Evolutionary conservation across 2,888 invertebrate genomes (phyloP).

Genomic region (Tetanocera ferruginea): DNA sequence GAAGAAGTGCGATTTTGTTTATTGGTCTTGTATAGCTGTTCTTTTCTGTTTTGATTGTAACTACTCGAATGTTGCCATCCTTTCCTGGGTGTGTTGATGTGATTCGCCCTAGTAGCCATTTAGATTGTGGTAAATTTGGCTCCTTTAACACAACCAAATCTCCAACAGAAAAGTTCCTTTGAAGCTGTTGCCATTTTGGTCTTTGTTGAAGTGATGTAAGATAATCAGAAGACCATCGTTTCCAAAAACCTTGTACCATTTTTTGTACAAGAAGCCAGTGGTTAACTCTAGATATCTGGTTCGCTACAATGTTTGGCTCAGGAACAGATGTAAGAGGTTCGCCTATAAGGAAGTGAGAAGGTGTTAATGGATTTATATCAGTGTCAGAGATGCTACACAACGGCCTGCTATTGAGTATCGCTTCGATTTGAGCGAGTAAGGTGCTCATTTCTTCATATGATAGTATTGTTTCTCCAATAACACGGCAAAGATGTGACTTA

Average conservation of each 20-base stretch:
- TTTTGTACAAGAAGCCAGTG: slow-evolving; percentile 29
- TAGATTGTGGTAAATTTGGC: slow-evolving; percentile 13
- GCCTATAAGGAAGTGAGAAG: slow-evolving; percentile 43
- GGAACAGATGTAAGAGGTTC: slow-evolving; percentile 37
- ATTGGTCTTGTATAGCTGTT: not conserved
- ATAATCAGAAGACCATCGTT: slow-evolving; percentile 38
- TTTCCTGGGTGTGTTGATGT: slow-evolving; percentile 39
- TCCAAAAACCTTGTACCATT: slow-evolving; percentile 46
- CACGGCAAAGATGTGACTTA: slow-evolving; percentile 35
- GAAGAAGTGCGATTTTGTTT: not conserved
- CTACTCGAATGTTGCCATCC: slow-evolving; percentile 40
- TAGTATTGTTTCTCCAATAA: slow-evolving; percentile 35
- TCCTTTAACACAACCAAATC: slow-evolving; percentile 29
- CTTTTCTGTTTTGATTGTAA: not conserved
- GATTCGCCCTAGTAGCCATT: slow-evolving; percentile 41
- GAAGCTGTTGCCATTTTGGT: slow-evolving; percentile 1
- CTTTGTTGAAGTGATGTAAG: slow-evolving; percentile 34
- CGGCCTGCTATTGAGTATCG: slow-evolving; percentile 39
- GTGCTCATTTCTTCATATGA: slow-evolving; percentile 43
- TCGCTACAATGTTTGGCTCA: not conserved
- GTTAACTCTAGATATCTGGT: not conserved
- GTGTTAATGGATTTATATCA: slow-evolving; percentile 30
- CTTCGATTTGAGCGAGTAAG: slow-evolving; percentile 45
- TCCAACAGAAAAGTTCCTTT: slow-evolving; percentile 13
- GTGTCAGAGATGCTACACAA: slow-evolving; percentile 38